These are phyloP conservation scores for Saguinus midas DNA, from an alignment of 2,113 vertebrate species.

Conservation along the genomic window DNA sequence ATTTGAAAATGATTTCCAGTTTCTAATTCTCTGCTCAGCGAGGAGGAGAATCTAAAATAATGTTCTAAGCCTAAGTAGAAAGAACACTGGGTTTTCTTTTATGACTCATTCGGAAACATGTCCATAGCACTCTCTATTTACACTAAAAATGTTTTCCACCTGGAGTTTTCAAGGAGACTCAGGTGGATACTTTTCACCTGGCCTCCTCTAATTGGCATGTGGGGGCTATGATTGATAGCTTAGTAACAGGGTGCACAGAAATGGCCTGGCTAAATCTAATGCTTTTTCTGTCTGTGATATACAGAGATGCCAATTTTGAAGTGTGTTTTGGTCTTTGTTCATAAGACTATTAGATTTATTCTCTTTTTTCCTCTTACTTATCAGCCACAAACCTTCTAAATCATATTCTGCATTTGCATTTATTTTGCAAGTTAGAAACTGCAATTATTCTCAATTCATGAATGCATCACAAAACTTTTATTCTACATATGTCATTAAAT, in stretches of 20 bases:
- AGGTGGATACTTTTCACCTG: not conserved
- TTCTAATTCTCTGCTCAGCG: constrained; percentile 49
- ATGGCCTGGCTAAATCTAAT: not conserved
- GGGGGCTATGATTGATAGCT: not conserved
- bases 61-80: not conserved
- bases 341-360: not conserved
- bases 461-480: not conserved
- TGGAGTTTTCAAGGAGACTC: not conserved
- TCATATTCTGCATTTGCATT: not conserved
- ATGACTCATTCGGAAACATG: not conserved
- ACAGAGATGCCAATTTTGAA: not conserved
- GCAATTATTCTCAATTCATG: not conserved
- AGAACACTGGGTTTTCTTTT: constrained; percentile 25
- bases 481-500: not conserved
- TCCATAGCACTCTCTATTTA: not conserved
- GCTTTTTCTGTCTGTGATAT: not conserved
- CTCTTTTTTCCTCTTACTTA: not conserved
- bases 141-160: not conserved
- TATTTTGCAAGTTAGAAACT: not conserved
- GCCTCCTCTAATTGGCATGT: constrained; percentile 37
- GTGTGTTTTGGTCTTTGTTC: not conserved
- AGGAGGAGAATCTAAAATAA: not conserved
- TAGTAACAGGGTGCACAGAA: not conserved
- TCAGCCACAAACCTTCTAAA: not conserved
- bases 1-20: constrained; percentile 49